phyloP scores from a whole-genome alignment of 2,113 vertebrate species.

The Percopsis transmontana region DNA sequence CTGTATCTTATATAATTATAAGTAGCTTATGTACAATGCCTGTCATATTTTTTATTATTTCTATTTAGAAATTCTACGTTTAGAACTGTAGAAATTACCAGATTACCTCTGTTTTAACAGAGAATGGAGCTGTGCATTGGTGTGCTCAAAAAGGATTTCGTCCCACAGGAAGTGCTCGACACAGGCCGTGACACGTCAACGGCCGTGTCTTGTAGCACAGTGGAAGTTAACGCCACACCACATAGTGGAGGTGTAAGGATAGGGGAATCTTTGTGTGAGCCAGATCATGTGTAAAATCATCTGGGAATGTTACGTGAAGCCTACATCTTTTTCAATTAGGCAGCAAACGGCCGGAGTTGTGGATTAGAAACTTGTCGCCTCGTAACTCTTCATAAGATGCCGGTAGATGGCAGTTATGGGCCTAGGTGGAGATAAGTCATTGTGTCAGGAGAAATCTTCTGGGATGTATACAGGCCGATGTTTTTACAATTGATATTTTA shows the following conservation, averaged over 20 bases:
- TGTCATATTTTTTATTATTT: too few relatives aligned
- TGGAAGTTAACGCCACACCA: constrained; percentile 41
- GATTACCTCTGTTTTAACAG: too few relatives aligned
- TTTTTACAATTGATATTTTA: constrained; percentile 48
- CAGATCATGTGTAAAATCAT: constrained; percentile 55
- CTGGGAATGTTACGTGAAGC: constrained; percentile 42
- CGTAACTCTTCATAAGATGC: constrained; percentile 40
- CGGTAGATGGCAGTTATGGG: background rate
- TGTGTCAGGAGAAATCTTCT: constrained; percentile 35
- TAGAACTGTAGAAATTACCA: too few relatives aligned
- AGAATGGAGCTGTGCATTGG: too few relatives aligned
- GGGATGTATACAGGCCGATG: constrained; percentile 42
- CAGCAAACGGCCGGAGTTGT: constrained; percentile 35
- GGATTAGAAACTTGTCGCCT: constrained; percentile 42
- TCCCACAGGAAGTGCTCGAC: constrained; percentile 26
- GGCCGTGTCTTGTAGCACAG: constrained; percentile 8
- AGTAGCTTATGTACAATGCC: too few relatives aligned
- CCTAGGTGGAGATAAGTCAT: constrained; percentile 24
- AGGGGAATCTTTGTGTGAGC: constrained; percentile 53
- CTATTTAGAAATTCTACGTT: too few relatives aligned
- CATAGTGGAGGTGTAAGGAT: constrained; percentile 39
- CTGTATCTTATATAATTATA: too few relatives aligned
- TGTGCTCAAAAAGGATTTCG: background rate
- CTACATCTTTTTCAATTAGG: constrained; percentile 58
- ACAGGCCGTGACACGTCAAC: constrained; percentile 18